Evolutionary conservation across 2,113 vertebrate species (phyloP), one percentile per base, ranked within the genome.

Genomic region (Hyla sarda): DNA sequence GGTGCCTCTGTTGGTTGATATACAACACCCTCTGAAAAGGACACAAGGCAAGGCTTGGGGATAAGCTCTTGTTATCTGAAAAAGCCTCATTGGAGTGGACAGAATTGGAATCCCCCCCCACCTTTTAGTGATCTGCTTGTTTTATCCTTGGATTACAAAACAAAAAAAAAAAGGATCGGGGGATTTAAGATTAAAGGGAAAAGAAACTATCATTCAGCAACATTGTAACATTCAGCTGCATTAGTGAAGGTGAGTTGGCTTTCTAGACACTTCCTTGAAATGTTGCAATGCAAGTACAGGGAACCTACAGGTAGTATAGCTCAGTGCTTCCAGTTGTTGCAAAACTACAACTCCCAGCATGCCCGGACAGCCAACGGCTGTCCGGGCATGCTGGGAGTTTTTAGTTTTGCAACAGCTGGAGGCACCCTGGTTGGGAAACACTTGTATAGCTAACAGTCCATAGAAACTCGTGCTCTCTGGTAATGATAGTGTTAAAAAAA

Each of bases 121-220:
- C 41, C 41, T 8, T 8, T 25, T 32, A 37, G 10, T 14, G 21
- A 54, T 52, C 41, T 82, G 41, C 81, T 82, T 41, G 25, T 3
- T 37, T 60, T 50, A 32, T 74, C 50, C 34, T 76, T 84, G 82
- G 82, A 84, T 84, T 84, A 84, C 65, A 72, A 82, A 82, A 52
- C 30, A 71, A 50, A 30, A 28, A n/a, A 25, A 9, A 17, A 37
- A n/a, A 6, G 19, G 67, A 19, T 5, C 12, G 3, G 25, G 17
- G 11, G 47, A n/a, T 25, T 50, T 14, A 50, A 76, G 13, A 76
- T n/a, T 48, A 75, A 74, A 0, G 7, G 8, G 12, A 30, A 52
- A 13, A 19, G 47, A 52, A 28, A 48, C 2, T 30, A n/a, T 19
- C 47, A 23, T 41, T 23, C 19, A 23, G 19, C 30, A 13, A 67